Evolutionary conservation across 2,888 invertebrate genomes (phyloP).

Genomic region (Pseudococcus jackbeardsleyi): DNA sequence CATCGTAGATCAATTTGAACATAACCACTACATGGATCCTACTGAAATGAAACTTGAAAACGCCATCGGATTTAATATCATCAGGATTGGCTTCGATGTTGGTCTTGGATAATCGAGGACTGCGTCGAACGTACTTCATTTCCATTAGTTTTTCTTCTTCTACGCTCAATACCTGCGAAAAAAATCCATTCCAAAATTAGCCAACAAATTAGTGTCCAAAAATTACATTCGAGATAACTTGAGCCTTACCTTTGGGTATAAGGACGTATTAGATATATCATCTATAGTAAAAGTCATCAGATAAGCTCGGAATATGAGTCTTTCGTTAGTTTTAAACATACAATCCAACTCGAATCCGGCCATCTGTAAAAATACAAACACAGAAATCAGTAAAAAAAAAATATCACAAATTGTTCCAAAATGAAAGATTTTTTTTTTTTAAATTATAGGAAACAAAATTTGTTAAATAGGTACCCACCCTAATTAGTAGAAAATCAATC

Average conservation of each 20-base stretch:
- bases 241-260: constrained; percentile 73
- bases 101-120: constrained; percentile 73
- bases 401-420: too few species aligned
- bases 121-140: constrained; percentile 81
- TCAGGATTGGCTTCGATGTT: constrained; percentile 72
- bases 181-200: constrained; percentile 45
- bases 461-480: constrained; percentile 69
- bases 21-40: constrained; percentile 80
- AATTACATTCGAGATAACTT: background rate
- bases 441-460: too few species aligned
- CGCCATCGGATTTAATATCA: constrained; percentile 78
- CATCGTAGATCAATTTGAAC: constrained; percentile 76
- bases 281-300: constrained; percentile 79
- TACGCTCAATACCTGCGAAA: constrained; percentile 77
- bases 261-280: constrained; percentile 80
- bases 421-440: too few species aligned
- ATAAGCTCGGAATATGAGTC: constrained; percentile 80
- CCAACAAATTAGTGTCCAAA: background rate
- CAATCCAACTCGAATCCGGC: constrained; percentile 81
- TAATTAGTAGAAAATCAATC: constrained; percentile 78
- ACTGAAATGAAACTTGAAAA: constrained; percentile 79
- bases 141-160: constrained; percentile 87
- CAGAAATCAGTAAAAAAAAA: too few species aligned
- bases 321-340: constrained; percentile 82
- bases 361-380: constrained; percentile 66